Base-by-base conservation (phyloP, 1,140 invertebrate species). In the Lordiphosa mommai region DNA sequence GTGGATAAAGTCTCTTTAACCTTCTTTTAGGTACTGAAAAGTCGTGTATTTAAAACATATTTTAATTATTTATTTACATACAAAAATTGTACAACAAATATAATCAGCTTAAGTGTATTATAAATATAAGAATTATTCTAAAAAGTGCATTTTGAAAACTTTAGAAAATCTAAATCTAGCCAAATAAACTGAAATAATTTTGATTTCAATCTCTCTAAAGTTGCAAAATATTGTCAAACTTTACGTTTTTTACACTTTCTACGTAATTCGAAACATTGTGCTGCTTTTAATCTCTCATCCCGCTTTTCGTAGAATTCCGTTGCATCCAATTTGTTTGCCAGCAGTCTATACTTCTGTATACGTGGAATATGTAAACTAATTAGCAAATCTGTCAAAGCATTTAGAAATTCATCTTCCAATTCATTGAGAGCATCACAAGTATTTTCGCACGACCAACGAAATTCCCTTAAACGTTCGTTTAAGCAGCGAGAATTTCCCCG, bases 311-410 rank as follows among this genome's bases (percentile, higher is more conserved):
- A 67, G 17, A 32, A 48, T 1, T 27, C n/a, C 0, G 49, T 16
- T 1, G 4, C 2, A 10, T 65, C 58, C 20, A 80, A 8, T 17
- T 41, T 53, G 1, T 12, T 16, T 6, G 66, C 74, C 34, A 80
- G 6, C 0, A 0, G 2, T 0, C 9, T 5, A 0, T 58, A 46
- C 8, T 51, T 16, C 2, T 27, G 1, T 4, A 13, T 4, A 1
- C 44, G 29, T 0, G 30, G 2, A 2, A 4, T 14, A 1, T 44
- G 27, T 0, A 74, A 41, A 0, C n/a, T 38, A 0, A 30, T 3
- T 33, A 67, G 7, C 9, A 80, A 46, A 0, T 61, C 37, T 0
- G 10, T 13, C 27, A 82, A 46, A 1, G 2, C 17, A 12, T 3
- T n/a, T 7, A 46, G 13, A 17, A 67, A 71, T 1, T 56, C n/a